Evolutionary conservation across 2,113 vertebrate genomes (phyloP), one percentile per base, ranked within the genome.

Genomic region (Butastur rufipennis): DNA sequence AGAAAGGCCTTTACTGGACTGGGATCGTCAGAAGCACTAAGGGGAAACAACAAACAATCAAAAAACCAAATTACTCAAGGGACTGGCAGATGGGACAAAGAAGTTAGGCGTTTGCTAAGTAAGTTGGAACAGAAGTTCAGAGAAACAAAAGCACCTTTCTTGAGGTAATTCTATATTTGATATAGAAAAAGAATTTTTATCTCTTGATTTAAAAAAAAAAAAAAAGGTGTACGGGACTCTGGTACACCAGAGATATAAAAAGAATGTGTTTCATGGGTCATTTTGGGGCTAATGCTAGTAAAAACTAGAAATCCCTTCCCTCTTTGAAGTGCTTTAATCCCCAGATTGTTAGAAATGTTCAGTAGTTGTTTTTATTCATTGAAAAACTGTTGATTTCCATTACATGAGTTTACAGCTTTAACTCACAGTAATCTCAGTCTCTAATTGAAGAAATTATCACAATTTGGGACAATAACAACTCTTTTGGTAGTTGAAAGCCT

Each of bases 171-270:
- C 20, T 13, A 27, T 58, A 38, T 66, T 23, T 90, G 16, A 34
- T 6, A 5, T 10, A 34, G 10, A 9, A 66, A 78, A 92, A 34
- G 0, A 27, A 5, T 22, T 50, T 50, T 75, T 75, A 34, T 45
- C 3, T 48, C 26, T 74, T 45, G 9, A 45, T 65, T 68, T 38
- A 10, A 47, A 47, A 31, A 31, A 53, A 53, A 43, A 48, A 36
- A 3, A 34, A 36, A 13, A 1, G 1, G 0, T 40, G 9, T n/a
- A 42, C 6, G 29, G 6, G 10, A 78, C 4, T 14, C 11, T 36
- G 2, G 13, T 58, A 21, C 11, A 66, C 7, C 6, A 62, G 17
- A 74, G 8, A 32, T 56, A 50, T 4, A 25, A 47, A 50, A 32
- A 40, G 3, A 26, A 16, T 15, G 6, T 48, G 3, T 45, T 73